Evolutionary conservation across 2,888 invertebrate genomes (phyloP), one percentile per base, ranked within the genome.

Genomic region (Heterodera filipjevi): DNA sequence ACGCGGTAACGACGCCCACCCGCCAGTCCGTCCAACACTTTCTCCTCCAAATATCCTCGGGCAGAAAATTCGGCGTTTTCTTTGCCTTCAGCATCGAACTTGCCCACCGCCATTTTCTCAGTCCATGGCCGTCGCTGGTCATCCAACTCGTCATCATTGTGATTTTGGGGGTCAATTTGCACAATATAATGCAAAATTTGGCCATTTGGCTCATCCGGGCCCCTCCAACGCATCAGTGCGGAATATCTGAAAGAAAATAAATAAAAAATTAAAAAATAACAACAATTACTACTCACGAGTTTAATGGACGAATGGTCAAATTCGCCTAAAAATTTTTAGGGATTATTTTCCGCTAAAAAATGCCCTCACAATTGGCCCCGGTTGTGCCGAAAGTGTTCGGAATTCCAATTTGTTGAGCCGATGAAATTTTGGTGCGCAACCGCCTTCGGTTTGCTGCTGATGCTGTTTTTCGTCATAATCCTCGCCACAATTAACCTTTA

Each of bases 171-270:
- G 27, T 53, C 75, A 64, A 75, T 75, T 33, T 75, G 66, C 66
- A 79, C 72, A 32, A 85, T 82, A 73, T 87, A 87, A 49, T 85
- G 85, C 5, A 85, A 86, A 27, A 88, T 84, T 39, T 86, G 78
- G 44, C 88, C 88, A 79, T 88, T 88, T 27, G 87, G 87, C 6
- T 75, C 75, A 27, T 83, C 80, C 19, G 88, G 88, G 3, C 85
- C 83, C 14, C 81, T 77, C 88, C 88, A 88, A 2, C 80, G 77
- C 32, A 89, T 74, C 71, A 86, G 85, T 1, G 82, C 86, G 0
- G 88, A 86, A 77, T 86, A 86, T 59, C 59, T 59, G n/a, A 59
- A 27, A 10, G 22, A 19, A 59, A 6, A 33, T 39, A 8, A 30
- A 16, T 30, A 33, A 33, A 16, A 33, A 12, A 39, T 71, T 27